Percentiles rank a stretch among this genome's conserved stretches.
Conservation (phyloP, 2,113 vertebrate genomes). For the Tapirus terrestris region DNA sequence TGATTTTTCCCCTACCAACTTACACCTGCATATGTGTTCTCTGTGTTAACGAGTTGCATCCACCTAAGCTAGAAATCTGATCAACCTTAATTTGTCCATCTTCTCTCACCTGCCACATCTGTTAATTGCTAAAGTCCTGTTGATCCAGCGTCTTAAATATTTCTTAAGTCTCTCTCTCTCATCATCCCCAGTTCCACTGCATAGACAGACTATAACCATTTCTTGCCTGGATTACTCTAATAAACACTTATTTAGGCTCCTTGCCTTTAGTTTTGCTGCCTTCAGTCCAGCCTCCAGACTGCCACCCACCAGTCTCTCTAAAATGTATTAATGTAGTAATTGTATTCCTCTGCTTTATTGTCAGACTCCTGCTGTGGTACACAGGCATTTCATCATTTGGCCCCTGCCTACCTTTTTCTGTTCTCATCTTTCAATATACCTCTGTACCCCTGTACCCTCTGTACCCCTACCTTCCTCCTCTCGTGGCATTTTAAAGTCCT, state of each 20-base stretch:
- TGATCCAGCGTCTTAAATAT: background rate
- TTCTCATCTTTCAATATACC: background rate
- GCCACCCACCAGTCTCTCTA: background rate
- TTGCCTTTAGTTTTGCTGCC: background rate
- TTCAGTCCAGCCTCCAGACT: background rate
- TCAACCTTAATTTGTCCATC: background rate
- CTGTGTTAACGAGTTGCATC: background rate
- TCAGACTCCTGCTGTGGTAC: background rate
- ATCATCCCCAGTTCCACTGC: background rate
- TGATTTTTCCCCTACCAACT: background rate
- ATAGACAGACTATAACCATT: background rate
- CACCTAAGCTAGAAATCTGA: background rate
- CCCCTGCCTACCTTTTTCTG: conserved; percentile 13
- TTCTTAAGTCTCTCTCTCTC: background rate
- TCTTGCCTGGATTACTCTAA: background rate
- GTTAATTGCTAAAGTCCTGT: background rate
- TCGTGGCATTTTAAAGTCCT: background rate
- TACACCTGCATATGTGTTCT: background rate
- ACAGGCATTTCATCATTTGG: background rate
- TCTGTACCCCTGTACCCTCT: no score
- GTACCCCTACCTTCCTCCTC: background rate
- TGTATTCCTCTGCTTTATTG: background rate
- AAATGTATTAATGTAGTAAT: background rate
- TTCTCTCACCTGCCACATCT: background rate
- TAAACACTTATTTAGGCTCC: background rate